Base-by-base conservation (phyloP, 1,140 invertebrate species). In the Thaumatotibia leucotreta region DNA sequence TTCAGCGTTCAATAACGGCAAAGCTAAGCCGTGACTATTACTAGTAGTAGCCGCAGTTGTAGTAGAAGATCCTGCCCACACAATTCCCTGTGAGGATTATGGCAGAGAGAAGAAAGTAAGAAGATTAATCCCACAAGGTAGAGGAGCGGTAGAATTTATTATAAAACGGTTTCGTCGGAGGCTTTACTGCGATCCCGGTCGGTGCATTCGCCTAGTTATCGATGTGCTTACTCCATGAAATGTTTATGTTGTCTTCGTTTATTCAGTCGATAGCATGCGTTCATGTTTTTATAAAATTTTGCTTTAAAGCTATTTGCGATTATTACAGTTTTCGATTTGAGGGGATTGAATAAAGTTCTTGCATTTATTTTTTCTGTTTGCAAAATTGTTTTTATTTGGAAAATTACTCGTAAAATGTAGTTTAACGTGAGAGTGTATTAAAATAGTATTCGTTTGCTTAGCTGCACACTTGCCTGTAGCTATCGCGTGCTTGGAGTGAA, bases 101-200 rank as follows among this genome's bases (percentile, higher is more conserved):
- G 70, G 74, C 67, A 63, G 76, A 79, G 80, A 84, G 83, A 87
- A 83, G 85, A 85, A 90, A 89, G 82, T 87, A 89, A 88, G 84
- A 81, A 84, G 83, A 88, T 87, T 90, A 90, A 88, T 89, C 82
- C 84, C 83, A 76, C 76, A 77, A 82, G 79, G 78, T 80, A 82
- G 77, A 70, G 73, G 69, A 76, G 71, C 63, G 61, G 69, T 77
- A 78, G 80, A 86, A 88, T 87, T 87, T 87, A 89, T 88, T 85
- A 88, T 89, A 88, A 89, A 89, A 87, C 76, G 82, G 75, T 88
- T 84, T 82, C 80, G 74, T 80, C 71, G 74, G 73, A 76, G 77
- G 76, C 76, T 86, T 67, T 68, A 61, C 50, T 64, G 29, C 52
- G 52, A 58, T 65, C 64, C 66, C 39, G 14, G 33, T 64, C 63